Evolutionary conservation across 2,113 vertebrate species (phyloP).

Genomic region (Sylvietta virens): DNA sequence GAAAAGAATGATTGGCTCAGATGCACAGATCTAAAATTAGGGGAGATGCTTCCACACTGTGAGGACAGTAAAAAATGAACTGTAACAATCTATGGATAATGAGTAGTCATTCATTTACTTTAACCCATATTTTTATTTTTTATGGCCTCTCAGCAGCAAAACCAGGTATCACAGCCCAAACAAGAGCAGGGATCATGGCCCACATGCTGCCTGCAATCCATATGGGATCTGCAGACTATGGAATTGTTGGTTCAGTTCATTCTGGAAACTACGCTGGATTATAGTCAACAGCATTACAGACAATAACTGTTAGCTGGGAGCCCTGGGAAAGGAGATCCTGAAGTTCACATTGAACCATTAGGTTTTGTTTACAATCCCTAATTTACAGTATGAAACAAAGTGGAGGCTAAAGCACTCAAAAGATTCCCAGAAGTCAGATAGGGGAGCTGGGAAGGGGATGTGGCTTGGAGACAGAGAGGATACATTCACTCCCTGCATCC

Average conservation of each 20-base stretch:
- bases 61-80: neutral
- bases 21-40: neutral
- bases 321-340: neutral
- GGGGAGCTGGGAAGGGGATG: constrained; percentile 37
- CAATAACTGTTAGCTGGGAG: neutral
- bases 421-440: constrained; percentile 52
- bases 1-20: neutral
- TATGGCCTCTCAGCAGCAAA: neutral
- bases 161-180: neutral
- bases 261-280: neutral
- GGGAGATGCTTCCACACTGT: neutral
- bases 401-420: constrained; percentile 52
- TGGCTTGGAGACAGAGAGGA: constrained; percentile 32
- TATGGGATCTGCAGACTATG: neutral
- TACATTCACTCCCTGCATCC: constrained; percentile 24
- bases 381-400: constrained; percentile 27
- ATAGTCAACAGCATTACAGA: neutral
- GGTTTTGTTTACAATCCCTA: constrained; percentile 48
- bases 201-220: neutral
- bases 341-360: constrained; percentile 24
- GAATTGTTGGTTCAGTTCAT: neutral
- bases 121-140: neutral
- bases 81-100: neutral
- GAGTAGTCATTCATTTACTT: neutral
- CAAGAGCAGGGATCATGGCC: neutral